phyloP scores from a whole-genome alignment of 2,888 invertebrate genomes.

The Synergus laeviventris region DNA sequence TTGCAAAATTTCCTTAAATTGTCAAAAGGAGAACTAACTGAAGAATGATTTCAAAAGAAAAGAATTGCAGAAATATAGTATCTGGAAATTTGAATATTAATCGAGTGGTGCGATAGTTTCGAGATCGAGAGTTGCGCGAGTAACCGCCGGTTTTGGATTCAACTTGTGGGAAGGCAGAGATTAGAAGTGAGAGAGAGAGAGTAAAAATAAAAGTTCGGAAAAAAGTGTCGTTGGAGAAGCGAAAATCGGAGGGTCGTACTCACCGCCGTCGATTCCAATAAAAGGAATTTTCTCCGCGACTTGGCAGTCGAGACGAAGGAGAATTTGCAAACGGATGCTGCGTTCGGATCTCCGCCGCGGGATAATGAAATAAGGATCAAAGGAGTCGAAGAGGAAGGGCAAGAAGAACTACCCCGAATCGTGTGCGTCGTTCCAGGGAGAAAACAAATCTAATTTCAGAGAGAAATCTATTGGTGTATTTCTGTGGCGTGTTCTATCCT shows the following conservation, averaged over 20 bases:
- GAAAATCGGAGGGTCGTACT: conserved; percentile 45
- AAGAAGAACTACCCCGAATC: conserved; percentile 42
- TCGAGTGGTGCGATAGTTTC: conserved; percentile 27
- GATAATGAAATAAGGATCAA: conserved; percentile 76
- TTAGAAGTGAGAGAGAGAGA: not conserved
- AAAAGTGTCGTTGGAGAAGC: conserved; percentile 46
- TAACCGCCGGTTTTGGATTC: not conserved
- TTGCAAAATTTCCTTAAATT: not conserved
- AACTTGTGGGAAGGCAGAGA: not conserved
- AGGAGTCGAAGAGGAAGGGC: conserved; percentile 60
- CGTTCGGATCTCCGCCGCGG: conserved; percentile 58
- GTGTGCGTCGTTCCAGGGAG: conserved; percentile 48
- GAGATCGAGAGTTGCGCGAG: conserved; percentile 38
- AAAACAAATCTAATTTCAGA: conserved; percentile 62
- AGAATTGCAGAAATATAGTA: not conserved
- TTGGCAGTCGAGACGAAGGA: conserved; percentile 68
- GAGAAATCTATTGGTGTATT: conserved; percentile 50
- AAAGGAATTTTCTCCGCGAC: conserved; percentile 73
- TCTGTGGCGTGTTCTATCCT: conserved; percentile 25
- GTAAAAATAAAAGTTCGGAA: conserved; percentile 50
- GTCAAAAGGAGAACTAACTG: not conserved
- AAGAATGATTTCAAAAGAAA: not conserved
- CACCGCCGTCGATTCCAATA: conserved; percentile 66
- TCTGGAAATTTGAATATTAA: conserved; percentile 8
- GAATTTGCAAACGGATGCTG: conserved; percentile 73